These are phyloP conservation scores for Chondrilla cf. caribensis DNA, from an alignment of 37 sponge, comb jelly and placozoan species.

Conservation along the genomic window DNA sequence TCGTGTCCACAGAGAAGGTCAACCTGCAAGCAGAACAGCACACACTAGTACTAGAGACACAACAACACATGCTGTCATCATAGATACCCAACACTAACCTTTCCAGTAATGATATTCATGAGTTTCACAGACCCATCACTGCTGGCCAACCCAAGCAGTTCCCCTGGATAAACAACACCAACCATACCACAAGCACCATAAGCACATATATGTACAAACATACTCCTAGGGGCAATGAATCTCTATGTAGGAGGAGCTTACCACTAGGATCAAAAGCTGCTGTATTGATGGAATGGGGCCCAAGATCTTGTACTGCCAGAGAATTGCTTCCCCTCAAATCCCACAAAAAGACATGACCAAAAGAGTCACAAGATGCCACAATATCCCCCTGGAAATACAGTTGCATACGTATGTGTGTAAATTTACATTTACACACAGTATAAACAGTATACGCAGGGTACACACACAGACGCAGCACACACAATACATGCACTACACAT, in stretches of 20 bases:
- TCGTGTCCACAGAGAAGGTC: conserved; percentile 58
- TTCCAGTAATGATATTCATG: conserved; percentile 38
- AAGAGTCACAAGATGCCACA: conserved; percentile 70
- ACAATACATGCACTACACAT: too few relatives aligned
- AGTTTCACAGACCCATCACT: conserved; percentile 52
- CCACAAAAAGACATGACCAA: conserved; percentile 75
- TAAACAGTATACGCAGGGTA: not conserved
- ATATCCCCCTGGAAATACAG: conserved; percentile 27
- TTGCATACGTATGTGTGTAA: not conserved
- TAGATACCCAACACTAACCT: conserved; percentile 11
- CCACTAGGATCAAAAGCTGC: conserved; percentile 81
- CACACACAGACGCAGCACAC: too few relatives aligned
- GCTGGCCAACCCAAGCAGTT: conserved; percentile 66
- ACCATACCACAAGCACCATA: too few relatives aligned
- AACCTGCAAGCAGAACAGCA: conserved; percentile 18
- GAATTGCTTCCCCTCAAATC: conserved; percentile 46
- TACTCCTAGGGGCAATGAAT: too few relatives aligned
- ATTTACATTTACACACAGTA: not conserved
- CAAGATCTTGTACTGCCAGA: conserved; percentile 46
- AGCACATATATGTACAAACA: too few relatives aligned
- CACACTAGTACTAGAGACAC: not conserved
- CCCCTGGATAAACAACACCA: too few relatives aligned
- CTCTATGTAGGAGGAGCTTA: too few relatives aligned
- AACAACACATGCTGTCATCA: too few relatives aligned
- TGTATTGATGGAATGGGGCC: conserved; percentile 67